phyloP scores from a whole-genome alignment of 2,797 vertebrate genomes.

The Notolepis coatsorum region DNA sequence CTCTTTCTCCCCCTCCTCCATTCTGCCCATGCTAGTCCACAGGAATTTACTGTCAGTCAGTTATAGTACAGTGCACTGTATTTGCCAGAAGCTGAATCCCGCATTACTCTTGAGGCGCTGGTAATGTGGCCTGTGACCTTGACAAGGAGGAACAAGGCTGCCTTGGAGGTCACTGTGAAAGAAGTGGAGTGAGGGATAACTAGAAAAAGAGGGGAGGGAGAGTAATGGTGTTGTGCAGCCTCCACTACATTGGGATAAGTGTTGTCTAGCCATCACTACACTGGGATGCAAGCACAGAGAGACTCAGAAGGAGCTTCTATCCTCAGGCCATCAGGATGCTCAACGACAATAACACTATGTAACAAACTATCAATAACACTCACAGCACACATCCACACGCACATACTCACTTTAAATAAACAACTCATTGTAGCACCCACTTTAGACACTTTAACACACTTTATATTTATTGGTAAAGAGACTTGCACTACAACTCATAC shows the following conservation, averaged over 20 bases:
- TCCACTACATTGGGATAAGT: conserved; percentile 28
- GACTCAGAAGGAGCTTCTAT: too few species aligned
- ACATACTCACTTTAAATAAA: too few species aligned
- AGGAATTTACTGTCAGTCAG: conserved; percentile 31
- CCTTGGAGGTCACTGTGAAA: conserved; percentile 24
- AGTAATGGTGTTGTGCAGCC: conserved; percentile 14
- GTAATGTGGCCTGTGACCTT: conserved; percentile 53
- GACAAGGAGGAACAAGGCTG: conserved; percentile 33
- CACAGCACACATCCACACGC: too few species aligned
- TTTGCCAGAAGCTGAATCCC: conserved; percentile 36
- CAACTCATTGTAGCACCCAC: too few species aligned
- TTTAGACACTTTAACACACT: too few species aligned
- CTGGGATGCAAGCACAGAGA: conserved; percentile 21
- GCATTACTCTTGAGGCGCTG: conserved; percentile 23
- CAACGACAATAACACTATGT: too few species aligned
- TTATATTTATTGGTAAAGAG: too few species aligned
- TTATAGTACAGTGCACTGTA: conserved; percentile 19
- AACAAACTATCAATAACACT: too few species aligned
- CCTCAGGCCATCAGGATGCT: too few species aligned
- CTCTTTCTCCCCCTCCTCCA: conserved; percentile 12
- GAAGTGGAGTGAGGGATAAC: not conserved
- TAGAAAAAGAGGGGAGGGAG: not conserved
- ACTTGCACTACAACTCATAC: too few species aligned
- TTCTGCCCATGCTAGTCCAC: conserved; percentile 5
- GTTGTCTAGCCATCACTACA: conserved; percentile 1